Evolutionary conservation across 1,140 invertebrate genomes (phyloP), one percentile per base, ranked within the genome.

Genomic region (Dendroctonus valens): DNA sequence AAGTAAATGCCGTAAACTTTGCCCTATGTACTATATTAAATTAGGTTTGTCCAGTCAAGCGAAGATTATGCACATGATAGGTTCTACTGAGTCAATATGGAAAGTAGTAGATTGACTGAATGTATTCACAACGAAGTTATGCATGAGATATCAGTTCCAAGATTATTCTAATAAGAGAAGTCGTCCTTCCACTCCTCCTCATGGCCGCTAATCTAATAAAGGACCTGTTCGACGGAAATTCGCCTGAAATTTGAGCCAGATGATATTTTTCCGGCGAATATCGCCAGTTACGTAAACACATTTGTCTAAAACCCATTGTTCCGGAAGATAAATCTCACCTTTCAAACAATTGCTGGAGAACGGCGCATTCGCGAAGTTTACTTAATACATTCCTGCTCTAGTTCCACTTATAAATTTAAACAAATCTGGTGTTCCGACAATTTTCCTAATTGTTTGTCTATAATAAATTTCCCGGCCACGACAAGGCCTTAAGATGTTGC

Each of bases 381-480:
- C 55, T 58, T 58, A 58, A 58, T 42, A 41, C 40, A 42, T 58
- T 44, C 55, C 6, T 58, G 55, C 15, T 58, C 55, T 58, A 58
- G 55, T 58, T 58, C 55, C 55, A 58, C 55, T 58, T 58, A 42
- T 58, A 58, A 58, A 58, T 58, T 58, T 58, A 58, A 58, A 58
- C 55, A 58, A 44, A 58, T 58, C 41, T 44, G 41, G 40, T 58
- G 37, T 58, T 58, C 55, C 40, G 55, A 58, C 55, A 58, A 15
- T 59, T 49, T 59, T 49, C 53, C 58, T 59, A 59, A 59, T 59
- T 59, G 58, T 38, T 59, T 59, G 58, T 59, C 8, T 59, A 59
- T 59, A 59, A 59, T 59, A 59, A 59, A 59, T 59, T 12, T 41
- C 37, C 42, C 38, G 3, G 48, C 12, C 58, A 39, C 41, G 58